Percentiles rank a stretch among this genome's conserved stretches.
These are phyloP conservation scores for Cremastinae sp. DNA, from an alignment of 2,888 invertebrate genomes.

Conservation along the genomic window DNA sequence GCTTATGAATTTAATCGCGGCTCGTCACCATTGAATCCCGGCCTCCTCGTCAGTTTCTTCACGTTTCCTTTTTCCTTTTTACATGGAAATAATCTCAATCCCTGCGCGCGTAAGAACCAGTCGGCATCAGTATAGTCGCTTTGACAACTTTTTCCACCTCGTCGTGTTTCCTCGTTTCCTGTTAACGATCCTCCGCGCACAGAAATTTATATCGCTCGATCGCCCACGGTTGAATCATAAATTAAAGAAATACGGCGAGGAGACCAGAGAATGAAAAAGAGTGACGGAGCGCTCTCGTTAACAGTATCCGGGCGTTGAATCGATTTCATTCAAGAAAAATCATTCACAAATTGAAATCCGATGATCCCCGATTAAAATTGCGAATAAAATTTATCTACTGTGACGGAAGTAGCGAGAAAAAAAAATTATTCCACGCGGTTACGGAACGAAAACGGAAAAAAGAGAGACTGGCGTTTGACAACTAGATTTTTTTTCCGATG, in stretches of 20 bases:
- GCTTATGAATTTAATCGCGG: not conserved
- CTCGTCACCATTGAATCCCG: not conserved
- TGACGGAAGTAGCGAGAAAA: not conserved
- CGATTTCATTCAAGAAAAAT: conserved; percentile 56
- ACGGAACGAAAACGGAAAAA: not conserved
- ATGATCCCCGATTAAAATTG: no score
- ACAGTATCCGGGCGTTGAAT: conserved; percentile 35
- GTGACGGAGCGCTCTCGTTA: conserved; percentile 30
- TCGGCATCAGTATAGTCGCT: conserved; percentile 42
- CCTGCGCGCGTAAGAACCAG: conserved; percentile 5
- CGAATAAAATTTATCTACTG: conserved; percentile 1
- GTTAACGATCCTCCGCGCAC: not conserved
- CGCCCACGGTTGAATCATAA: conserved; percentile 17
- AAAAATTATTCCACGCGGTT: not conserved
- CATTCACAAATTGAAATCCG: conserved; percentile 29
- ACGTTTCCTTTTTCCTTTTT: conserved; percentile 4
- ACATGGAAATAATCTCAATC: conserved; percentile 4
- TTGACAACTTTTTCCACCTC: conserved; percentile 40
- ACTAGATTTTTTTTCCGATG: not conserved
- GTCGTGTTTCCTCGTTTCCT: conserved; percentile 27
- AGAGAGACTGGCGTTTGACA: not conserved
- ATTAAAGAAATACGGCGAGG: conserved; percentile 26
- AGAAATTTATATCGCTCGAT: not conserved
- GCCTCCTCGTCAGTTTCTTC: conserved; percentile 9
- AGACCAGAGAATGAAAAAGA: conserved; percentile 24